These are phyloP conservation scores for Dione vanillae DNA, from an alignment of 2,888 invertebrate species.

Conservation along the genomic window DNA sequence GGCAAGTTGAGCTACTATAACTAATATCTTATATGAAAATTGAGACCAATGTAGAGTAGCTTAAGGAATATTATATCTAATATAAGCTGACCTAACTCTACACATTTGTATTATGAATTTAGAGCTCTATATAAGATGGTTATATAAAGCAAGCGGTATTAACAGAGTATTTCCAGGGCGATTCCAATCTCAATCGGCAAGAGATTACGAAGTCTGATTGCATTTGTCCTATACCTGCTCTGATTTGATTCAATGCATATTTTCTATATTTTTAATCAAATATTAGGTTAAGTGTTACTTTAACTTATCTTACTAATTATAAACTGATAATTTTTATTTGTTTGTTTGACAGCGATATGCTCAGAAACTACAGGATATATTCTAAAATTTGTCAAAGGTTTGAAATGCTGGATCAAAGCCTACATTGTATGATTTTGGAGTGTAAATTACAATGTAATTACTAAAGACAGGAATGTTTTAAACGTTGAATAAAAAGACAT, in stretches of 20 bases:
- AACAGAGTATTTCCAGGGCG: constrained; percentile 41
- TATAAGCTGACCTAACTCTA: constrained; percentile 3
- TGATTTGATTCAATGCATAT: constrained; percentile 38
- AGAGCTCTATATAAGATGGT: constrained; percentile 19
- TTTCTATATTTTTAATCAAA: constrained; percentile 21
- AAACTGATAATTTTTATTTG: too few species aligned
- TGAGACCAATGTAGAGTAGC: constrained; percentile 19
- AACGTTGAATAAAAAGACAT: too few species aligned
- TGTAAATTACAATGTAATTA: too few species aligned
- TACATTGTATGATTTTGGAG: too few species aligned
- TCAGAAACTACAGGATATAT: too few species aligned
- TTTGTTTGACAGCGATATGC: too few species aligned
- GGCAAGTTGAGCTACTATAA: neutral
- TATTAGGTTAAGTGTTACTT: neutral
- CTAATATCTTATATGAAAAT: constrained; percentile 8
- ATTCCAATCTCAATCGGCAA: constrained; percentile 44
- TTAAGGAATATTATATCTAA: constrained; percentile 5
- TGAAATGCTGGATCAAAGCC: too few species aligned
- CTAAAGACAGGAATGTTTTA: too few species aligned
- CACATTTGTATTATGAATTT: neutral
- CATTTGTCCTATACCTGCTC: constrained; percentile 45
- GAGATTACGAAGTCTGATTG: constrained; percentile 50
- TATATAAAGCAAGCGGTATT: constrained; percentile 31
- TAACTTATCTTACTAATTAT: too few species aligned
- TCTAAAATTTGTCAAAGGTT: too few species aligned